Conservation (phyloP, 2,888 invertebrate species). For the Leucania comma region DNA sequence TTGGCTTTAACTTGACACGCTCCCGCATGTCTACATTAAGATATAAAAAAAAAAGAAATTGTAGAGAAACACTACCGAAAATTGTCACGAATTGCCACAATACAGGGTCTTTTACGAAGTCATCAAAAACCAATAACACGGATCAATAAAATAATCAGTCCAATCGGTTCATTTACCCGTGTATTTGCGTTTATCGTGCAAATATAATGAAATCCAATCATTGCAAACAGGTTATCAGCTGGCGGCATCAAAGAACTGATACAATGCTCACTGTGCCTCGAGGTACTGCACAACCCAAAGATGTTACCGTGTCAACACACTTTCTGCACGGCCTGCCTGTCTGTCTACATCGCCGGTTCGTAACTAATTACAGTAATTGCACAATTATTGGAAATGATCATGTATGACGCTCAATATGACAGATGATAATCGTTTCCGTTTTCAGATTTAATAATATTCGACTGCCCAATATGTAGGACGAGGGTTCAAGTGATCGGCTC, state of each 20-base stretch:
- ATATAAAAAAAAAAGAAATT: slow-evolving; percentile 3
- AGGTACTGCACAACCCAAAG: slow-evolving; percentile 89
- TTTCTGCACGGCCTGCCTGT: slow-evolving; percentile 91
- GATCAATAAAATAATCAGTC: slow-evolving; percentile 32
- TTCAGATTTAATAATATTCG: slow-evolving; percentile 80
- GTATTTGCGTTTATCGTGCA: slow-evolving; percentile 31
- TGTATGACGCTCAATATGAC: slow-evolving; percentile 8
- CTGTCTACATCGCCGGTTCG: slow-evolving; percentile 83
- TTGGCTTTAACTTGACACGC: no score
- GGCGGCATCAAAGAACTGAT: slow-evolving; percentile 91
- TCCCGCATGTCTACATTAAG: neutral
- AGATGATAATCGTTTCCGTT: slow-evolving; percentile 41
- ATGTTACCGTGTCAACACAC: slow-evolving; percentile 93
- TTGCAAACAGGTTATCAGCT: slow-evolving; percentile 75
- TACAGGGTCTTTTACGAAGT: slow-evolving; percentile 12
- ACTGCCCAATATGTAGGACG: slow-evolving; percentile 92
- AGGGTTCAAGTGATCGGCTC: slow-evolving; percentile 85
- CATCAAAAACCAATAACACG: slow-evolving; percentile 24
- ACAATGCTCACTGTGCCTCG: slow-evolving; percentile 91
- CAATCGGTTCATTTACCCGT: slow-evolving; percentile 41
- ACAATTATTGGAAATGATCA: slow-evolving; percentile 32
- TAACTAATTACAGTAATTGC: slow-evolving; percentile 39
- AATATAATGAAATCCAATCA: slow-evolving; percentile 45
- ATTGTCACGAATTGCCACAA: neutral
- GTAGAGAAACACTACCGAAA: neutral